These are phyloP conservation scores for Dromaius novaehollandiae DNA, from an alignment of 2,113 vertebrate species.

Conservation along the genomic window DNA sequence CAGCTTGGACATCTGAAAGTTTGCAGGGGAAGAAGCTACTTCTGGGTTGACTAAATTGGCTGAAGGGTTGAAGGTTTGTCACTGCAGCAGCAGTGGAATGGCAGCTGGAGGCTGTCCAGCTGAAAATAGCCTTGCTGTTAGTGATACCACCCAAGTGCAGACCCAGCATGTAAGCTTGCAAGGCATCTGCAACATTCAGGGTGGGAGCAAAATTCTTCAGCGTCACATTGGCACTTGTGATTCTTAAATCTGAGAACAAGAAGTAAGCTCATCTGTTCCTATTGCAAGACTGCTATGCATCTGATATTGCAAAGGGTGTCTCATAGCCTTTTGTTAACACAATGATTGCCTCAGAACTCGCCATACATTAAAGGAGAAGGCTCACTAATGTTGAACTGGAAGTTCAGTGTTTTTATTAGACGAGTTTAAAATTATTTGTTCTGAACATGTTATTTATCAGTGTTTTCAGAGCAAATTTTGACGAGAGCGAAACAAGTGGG, in stretches of 20 bases:
- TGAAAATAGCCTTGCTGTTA: not conserved
- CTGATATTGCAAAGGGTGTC: not conserved
- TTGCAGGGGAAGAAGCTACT: not conserved
- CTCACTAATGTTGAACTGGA: not conserved
- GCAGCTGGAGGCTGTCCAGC: not conserved
- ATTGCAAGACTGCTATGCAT: not conserved
- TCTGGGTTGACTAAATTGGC: not conserved
- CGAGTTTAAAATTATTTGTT: not conserved
- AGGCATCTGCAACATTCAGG: rapidly evolving
- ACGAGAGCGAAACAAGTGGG: not conserved
- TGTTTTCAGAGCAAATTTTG: not conserved
- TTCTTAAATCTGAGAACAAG: not conserved
- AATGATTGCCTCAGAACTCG: not conserved
- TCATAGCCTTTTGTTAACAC: not conserved
- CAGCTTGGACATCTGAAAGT: not conserved
- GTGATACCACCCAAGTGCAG: not conserved
- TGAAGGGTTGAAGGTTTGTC: not conserved
- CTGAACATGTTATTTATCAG: not conserved
- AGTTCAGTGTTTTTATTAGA: not conserved
- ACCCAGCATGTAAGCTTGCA: not conserved
- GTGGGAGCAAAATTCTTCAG: not conserved
- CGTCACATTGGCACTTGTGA: rapidly evolving
- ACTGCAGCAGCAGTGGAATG: not conserved
- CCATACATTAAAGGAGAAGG: not conserved
- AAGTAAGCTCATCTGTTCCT: not conserved